phyloP scores from a whole-genome alignment of 2,113 vertebrate species.

The Piaya cayana region DNA sequence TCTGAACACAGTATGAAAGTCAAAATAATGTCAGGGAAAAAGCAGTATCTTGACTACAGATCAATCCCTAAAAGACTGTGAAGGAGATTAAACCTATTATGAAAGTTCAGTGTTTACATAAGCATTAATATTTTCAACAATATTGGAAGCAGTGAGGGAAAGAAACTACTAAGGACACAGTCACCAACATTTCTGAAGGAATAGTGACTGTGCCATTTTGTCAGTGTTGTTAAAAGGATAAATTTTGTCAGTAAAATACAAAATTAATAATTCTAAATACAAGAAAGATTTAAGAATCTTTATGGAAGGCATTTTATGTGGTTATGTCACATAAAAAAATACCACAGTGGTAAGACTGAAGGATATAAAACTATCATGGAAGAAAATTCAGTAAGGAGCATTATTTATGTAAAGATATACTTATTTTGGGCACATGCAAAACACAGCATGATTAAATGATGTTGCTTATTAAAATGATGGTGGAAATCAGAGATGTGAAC shows the following conservation, averaged over 20 bases:
- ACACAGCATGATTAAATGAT: no score
- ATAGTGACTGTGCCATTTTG: neutral
- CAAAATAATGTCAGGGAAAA: constrained; percentile 31
- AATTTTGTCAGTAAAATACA: neutral
- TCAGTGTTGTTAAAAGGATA: neutral
- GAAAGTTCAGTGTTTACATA: neutral
- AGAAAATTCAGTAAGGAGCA: constrained; percentile 21
- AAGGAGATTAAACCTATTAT: neutral
- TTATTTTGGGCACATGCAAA: constrained; percentile 17
- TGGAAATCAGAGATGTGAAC: constrained; percentile 3
- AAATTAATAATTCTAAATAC: neutral
- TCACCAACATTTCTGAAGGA: neutral
- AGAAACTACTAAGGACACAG: constrained; percentile 1
- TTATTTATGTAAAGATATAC: constrained; percentile 53
- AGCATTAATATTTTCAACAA: constrained; percentile 18
- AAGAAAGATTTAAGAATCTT: neutral
- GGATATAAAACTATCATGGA: constrained; percentile 19
- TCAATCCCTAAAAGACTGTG: neutral
- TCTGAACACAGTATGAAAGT: constrained; percentile 62
- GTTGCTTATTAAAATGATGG: constrained; percentile 3
- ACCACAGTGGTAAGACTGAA: neutral
- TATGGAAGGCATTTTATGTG: neutral
- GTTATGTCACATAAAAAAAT: neutral
- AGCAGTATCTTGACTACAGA: neutral
- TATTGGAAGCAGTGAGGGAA: neutral